phyloP scores from a whole-genome alignment of 2,888 invertebrate genomes.

The Podabrus alpinus region DNA sequence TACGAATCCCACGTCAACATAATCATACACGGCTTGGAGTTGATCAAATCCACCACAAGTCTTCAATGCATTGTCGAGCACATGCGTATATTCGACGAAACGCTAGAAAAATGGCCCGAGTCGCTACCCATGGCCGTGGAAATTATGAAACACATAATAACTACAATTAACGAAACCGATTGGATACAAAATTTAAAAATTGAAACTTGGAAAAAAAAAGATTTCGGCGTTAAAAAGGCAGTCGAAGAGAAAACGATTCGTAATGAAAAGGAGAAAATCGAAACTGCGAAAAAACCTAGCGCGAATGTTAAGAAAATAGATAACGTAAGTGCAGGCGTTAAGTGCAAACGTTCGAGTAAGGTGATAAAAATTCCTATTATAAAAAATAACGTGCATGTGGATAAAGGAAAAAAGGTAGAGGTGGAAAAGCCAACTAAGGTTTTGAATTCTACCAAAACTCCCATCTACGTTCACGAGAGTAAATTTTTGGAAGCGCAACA shows the following conservation, averaged over 20 bases:
- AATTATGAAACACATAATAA: constrained; percentile 13
- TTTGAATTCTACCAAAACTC: background rate
- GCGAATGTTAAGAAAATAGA: background rate
- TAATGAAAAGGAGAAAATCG: background rate
- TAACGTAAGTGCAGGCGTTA: background rate
- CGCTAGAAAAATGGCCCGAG: constrained; percentile 7
- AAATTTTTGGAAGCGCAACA: background rate
- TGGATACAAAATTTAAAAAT: background rate
- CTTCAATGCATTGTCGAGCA: background rate
- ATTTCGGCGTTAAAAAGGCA: background rate
- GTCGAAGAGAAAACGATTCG: background rate
- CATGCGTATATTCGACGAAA: constrained; percentile 5
- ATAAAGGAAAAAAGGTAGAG: background rate
- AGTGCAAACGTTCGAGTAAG: background rate
- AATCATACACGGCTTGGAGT: constrained; percentile 5
- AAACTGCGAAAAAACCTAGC: background rate
- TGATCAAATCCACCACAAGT: constrained; percentile 2
- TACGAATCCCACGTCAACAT: background rate
- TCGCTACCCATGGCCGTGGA: background rate
- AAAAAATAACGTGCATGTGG: background rate
- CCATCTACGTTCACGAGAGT: background rate
- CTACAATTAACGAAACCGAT: background rate
- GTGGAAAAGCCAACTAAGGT: background rate
- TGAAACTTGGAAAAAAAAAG: background rate
- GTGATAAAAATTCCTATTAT: background rate